A percentile compares a stretch with the other conserved stretches of the same genome.
Evolutionary conservation across 2,797 vertebrate genomes (phyloP).

Genomic region (Parauchenoglanis ngamensis): DNA sequence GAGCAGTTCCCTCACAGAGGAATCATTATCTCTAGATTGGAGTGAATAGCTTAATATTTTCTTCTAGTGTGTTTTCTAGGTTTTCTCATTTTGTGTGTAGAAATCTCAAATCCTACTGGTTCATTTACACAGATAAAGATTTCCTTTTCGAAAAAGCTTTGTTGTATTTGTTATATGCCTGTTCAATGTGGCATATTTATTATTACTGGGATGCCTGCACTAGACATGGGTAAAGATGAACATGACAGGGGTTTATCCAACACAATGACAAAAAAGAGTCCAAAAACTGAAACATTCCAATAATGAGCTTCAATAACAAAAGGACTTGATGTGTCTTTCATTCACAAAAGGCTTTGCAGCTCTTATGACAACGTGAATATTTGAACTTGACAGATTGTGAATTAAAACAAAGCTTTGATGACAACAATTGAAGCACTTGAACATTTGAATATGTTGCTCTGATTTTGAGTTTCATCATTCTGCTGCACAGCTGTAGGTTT

Average conservation of each 20-base stretch:
- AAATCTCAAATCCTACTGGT: background rate
- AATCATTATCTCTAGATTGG: background rate
- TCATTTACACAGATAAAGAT: background rate
- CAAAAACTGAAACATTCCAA: constrained; percentile 2
- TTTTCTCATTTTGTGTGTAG: background rate
- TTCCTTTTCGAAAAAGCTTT: background rate
- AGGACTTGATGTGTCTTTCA: background rate
- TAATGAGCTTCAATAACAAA: background rate
- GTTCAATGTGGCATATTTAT: constrained; percentile 23
- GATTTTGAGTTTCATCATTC: background rate
- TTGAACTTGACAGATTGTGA: background rate
- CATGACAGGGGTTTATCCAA: constrained; percentile 51
- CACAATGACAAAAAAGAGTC: constrained; percentile 34
- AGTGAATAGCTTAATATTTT: background rate
- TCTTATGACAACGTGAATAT: background rate
- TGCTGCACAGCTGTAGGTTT: background rate
- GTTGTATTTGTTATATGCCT: background rate
- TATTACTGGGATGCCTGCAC: constrained; percentile 32
- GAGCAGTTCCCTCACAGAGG: no score
- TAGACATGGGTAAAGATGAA: constrained; percentile 44
- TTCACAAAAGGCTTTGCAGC: constrained; percentile 1
- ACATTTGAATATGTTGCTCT: background rate
- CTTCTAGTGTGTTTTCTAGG: background rate
- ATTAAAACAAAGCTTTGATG: background rate
- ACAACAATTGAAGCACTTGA: background rate